Conservation (phyloP, 92 coral and sea anemone genomes). For the Porites cylindrica region DNA sequence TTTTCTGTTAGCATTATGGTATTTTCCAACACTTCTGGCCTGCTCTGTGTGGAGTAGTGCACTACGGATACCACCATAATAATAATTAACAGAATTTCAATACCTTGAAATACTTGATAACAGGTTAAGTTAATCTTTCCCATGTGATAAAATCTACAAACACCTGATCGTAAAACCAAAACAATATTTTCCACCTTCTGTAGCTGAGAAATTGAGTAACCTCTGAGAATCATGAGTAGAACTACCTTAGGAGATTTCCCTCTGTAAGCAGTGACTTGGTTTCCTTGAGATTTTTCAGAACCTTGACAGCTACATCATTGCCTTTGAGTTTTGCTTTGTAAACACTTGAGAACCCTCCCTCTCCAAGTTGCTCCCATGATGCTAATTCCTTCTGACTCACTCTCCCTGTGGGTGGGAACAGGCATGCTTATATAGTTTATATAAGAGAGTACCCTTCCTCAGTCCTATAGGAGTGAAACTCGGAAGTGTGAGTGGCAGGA, state of each 20-base stretch:
- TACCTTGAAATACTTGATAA: too few species aligned
- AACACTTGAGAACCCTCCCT: conserved; percentile 91
- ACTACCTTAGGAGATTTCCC: conserved; percentile 89
- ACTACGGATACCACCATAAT: too few species aligned
- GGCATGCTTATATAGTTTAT: too few species aligned
- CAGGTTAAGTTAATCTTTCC: too few species aligned
- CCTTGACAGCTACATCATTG: conserved; percentile 93
- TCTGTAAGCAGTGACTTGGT: conserved; percentile 80
- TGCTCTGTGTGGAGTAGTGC: too few species aligned
- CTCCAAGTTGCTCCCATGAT: conserved; percentile 91
- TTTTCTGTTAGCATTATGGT: too few species aligned
- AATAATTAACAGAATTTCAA: too few species aligned
- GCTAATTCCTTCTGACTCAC: conserved; percentile 85
- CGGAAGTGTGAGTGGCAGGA: not conserved
- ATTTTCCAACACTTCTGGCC: too few species aligned
- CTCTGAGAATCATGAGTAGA: not conserved
- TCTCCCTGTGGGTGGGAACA: conserved; percentile 10
- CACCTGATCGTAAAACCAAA: too few species aligned
- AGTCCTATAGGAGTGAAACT: not conserved
- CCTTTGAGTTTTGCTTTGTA: conserved; percentile 92
- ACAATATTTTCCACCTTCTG: too few species aligned
- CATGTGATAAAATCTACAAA: too few species aligned
- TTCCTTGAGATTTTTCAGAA: conserved; percentile 73
- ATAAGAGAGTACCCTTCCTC: too few species aligned
- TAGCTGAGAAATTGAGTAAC: not conserved